Evolutionary conservation across 2,888 invertebrate genomes (phyloP).

Genomic region (Mesochorus sp.): DNA sequence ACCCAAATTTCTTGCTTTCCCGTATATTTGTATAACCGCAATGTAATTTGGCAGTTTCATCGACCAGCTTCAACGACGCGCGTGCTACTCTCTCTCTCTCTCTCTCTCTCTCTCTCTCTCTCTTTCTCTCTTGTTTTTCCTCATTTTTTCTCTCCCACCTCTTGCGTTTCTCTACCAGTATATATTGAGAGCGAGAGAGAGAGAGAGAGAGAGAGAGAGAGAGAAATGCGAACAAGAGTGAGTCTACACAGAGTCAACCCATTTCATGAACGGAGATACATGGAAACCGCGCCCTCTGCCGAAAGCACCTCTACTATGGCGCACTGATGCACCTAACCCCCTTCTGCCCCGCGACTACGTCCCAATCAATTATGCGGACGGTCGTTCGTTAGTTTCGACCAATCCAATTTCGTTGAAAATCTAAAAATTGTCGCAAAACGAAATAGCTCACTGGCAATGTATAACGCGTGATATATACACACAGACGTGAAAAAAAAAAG

Average conservation of each 20-base stretch:
- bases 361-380: constrained; percentile 69
- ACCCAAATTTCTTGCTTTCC: constrained; percentile 64
- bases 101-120: constrained; percentile 11
- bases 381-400: constrained; percentile 66
- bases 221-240: constrained; percentile 33
- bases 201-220: too few species aligned
- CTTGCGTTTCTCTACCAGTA: constrained; percentile 10
- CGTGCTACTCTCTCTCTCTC: constrained; percentile 4
- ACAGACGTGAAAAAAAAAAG: constrained; percentile 3
- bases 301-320: constrained; percentile 23
- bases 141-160: constrained; percentile 35
- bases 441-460: constrained; percentile 36
- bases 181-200: too few species aligned
- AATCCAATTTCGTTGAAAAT: constrained; percentile 65
- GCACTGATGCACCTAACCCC: constrained; percentile 35
- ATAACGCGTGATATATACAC: neutral
- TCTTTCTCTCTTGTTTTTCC: constrained; percentile 21
- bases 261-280: constrained; percentile 16
- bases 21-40: constrained; percentile 66
- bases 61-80: constrained; percentile 50
- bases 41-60: constrained; percentile 68
- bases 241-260: constrained; percentile 24
- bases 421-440: constrained; percentile 62
- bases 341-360: constrained; percentile 26
- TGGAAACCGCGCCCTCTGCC: constrained; percentile 19